A percentile compares a stretch with the other conserved stretches of the same genome.
These are phyloP conservation scores for Erythrocercus mccallii DNA, from an alignment of 2,113 vertebrate species.

Conservation along the genomic window DNA sequence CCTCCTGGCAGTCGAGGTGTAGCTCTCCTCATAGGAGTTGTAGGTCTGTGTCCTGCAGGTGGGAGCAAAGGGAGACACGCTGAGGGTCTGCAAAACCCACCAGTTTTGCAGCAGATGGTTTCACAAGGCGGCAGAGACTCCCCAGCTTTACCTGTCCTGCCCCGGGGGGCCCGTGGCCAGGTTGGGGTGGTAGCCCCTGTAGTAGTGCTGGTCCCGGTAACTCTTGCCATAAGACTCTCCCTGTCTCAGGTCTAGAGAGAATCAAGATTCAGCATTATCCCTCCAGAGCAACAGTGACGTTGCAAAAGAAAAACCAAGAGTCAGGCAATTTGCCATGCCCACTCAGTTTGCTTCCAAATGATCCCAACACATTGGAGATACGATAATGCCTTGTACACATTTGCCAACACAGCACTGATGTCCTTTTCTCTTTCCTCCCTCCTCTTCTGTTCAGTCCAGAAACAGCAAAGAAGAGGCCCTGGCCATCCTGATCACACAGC, in stretches of 20 bases:
- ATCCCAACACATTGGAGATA: not conserved
- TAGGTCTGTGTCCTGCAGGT: constrained; percentile 24
- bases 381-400: not conserved
- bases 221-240: constrained; percentile 4
- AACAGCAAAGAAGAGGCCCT: not conserved
- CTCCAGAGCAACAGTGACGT: not conserved
- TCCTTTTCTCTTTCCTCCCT: not conserved
- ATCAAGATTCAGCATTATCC: not conserved
- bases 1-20: not conserved
- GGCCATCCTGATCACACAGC: not conserved
- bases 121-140: not conserved
- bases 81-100: not conserved
- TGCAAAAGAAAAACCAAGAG: not conserved
- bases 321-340: not conserved
- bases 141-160: constrained; percentile 45
- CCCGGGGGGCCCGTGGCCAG: not conserved
- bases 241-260: constrained; percentile 57
- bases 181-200: constrained; percentile 40
- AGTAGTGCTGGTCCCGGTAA: constrained; percentile 40
- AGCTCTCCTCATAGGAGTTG: not conserved
- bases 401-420: not conserved
- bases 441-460: not conserved
- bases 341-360: not conserved
- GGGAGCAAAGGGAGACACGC: not conserved
- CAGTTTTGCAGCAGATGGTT: not conserved